Evolutionary conservation across 2,797 vertebrate species (phyloP).

Genomic region (Dendrocincla fuliginosa): DNA sequence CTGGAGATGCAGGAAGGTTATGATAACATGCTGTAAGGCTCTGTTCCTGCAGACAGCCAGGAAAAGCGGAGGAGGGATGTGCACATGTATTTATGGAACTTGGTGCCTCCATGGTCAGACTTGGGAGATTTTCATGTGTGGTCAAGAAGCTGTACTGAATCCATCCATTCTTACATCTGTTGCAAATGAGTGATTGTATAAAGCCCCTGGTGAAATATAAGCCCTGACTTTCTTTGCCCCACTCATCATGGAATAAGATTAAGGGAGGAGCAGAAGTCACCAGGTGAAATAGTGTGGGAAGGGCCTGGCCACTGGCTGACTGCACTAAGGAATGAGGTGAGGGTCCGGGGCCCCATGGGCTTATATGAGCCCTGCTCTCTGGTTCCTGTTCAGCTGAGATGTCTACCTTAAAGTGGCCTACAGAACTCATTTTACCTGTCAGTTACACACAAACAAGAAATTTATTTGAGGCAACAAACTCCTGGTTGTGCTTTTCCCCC

Average conservation of each 20-base stretch:
- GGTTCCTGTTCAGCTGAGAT: background rate
- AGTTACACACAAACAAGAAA: background rate
- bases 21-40: rapidly evolving
- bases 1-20: background rate
- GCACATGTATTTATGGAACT: background rate
- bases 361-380: background rate
- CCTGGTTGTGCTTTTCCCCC: rapidly evolving
- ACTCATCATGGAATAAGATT: background rate
- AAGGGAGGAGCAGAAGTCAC: background rate
- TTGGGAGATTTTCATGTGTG: background rate
- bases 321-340: background rate
- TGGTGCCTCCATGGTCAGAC: background rate
- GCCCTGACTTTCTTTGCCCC: background rate
- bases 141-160: background rate
- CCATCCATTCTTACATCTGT: background rate
- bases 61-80: background rate
- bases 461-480: background rate
- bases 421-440: background rate
- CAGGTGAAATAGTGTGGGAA: background rate
- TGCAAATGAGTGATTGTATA: background rate
- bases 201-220: background rate
- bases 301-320: background rate
- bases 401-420: background rate
- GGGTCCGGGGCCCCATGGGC: rapidly evolving
- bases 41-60: background rate